Conservation (phyloP, 1,140 invertebrate species). For the Drosophila suzukii region DNA sequence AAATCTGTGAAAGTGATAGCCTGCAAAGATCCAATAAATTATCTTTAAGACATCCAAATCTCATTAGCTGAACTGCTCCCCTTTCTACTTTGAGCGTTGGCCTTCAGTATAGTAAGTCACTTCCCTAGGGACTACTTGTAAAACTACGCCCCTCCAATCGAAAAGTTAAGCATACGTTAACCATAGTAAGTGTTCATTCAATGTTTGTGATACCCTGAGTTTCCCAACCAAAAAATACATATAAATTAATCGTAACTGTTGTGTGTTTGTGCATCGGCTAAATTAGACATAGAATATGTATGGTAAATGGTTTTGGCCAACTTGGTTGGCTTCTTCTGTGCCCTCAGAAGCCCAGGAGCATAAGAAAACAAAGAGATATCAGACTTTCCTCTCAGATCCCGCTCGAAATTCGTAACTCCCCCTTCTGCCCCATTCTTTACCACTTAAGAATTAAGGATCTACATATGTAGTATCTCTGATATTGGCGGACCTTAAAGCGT, state of each 20-base stretch:
- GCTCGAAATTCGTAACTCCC: background rate
- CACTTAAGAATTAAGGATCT: constrained; percentile 9
- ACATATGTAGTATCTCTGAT: constrained; percentile 17
- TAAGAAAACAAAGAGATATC: constrained; percentile 35
- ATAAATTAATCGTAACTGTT: constrained; percentile 32
- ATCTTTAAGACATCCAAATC: background rate
- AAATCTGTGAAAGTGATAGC: no score
- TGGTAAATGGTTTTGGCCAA: constrained; percentile 25
- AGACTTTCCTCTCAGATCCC: constrained; percentile 44
- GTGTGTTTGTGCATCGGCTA: constrained; percentile 27
- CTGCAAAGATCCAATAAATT: no score
- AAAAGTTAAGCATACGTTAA: constrained; percentile 29
- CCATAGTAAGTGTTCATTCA: constrained; percentile 66
- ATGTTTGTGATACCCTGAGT: constrained; percentile 69
- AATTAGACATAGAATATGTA: constrained; percentile 13
- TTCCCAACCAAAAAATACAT: constrained; percentile 7
- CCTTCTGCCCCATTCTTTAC: background rate
- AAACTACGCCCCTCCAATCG: constrained; percentile 23
- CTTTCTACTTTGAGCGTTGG: constrained; percentile 14
- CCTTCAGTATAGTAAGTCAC: constrained; percentile 5
- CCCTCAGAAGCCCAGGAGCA: background rate
- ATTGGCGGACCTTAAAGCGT: constrained; percentile 57
- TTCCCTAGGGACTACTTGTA: background rate
- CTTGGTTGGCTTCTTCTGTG: constrained; percentile 23
- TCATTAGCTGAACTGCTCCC: background rate